A percentile compares a stretch with the other conserved stretches of the same genome.
These are phyloP conservation scores for Bombus soroeensis DNA, from an alignment of 1,140 invertebrate species.

Conservation along the genomic window DNA sequence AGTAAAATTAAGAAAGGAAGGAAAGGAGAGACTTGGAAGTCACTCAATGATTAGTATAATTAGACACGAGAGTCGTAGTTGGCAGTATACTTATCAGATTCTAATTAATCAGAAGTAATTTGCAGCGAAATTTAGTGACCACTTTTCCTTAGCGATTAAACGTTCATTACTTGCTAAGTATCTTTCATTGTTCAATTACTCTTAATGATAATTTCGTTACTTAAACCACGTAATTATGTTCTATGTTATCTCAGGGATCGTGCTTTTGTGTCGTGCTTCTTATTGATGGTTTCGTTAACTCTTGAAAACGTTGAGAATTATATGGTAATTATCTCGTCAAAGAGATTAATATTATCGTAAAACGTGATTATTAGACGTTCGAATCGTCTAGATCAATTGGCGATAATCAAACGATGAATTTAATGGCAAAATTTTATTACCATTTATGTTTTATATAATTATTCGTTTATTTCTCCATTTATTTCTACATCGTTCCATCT, in stretches of 20 bases:
- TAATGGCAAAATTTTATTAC: not conserved
- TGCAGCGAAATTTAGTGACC: not conserved
- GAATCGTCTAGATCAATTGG: too few relatives aligned
- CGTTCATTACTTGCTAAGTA: not conserved
- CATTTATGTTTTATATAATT: not conserved
- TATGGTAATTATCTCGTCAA: not conserved
- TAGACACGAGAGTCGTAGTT: not conserved
- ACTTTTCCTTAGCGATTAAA: not conserved
- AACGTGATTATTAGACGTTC: not conserved
- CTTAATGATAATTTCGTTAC: not conserved
- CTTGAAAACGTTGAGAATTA: not conserved
- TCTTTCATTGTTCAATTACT: conserved; percentile 5
- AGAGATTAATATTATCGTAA: not conserved
- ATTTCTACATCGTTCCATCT: not conserved
- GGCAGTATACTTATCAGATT: not conserved
- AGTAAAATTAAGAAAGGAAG: not conserved
- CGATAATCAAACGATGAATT: not conserved
- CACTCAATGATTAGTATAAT: conserved; percentile 9
- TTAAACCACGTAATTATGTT: not conserved
- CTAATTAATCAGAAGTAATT: not conserved
- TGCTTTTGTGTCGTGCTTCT: not conserved
- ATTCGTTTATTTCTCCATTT: not conserved
- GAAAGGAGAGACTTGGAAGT: not conserved
- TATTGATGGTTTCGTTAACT: not conserved
- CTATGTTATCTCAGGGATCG: not conserved